Percentiles rank a stretch among this genome's conserved stretches.
Evolutionary conservation across 2,888 invertebrate species (phyloP).

Genomic region (Nebria salina): DNA sequence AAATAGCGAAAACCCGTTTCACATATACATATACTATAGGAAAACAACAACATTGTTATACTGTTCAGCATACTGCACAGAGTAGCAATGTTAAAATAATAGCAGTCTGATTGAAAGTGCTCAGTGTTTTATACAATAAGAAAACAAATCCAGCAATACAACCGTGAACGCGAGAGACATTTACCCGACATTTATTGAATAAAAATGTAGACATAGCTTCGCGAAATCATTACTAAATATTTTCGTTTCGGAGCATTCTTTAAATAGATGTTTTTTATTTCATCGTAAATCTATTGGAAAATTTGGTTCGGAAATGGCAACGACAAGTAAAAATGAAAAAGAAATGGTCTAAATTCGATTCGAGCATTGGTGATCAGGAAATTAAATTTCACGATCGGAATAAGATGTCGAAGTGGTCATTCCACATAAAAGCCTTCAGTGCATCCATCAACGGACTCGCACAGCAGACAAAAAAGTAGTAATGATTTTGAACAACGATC

Average conservation of each 20-base stretch:
- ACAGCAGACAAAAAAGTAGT: slow-evolving; percentile 25
- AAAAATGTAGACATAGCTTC: no score
- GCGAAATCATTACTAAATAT: no score
- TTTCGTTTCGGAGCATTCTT: no score
- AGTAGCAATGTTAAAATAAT: background rate
- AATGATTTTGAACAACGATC: slow-evolving; percentile 37
- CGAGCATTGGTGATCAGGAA: slow-evolving; percentile 29
- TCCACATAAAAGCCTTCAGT: slow-evolving; percentile 36
- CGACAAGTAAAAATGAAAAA: background rate
- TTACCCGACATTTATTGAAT: no score
- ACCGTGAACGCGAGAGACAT: no score
- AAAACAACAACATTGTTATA: slow-evolving; percentile 8
- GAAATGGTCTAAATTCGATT: slow-evolving; percentile 11
- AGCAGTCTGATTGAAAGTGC: background rate
- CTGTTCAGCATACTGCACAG: slow-evolving; percentile 17
- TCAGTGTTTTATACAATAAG: background rate
- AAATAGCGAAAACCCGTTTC: slow-evolving; percentile 9
- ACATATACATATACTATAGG: background rate
- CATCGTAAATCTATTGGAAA: no score
- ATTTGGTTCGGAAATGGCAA: no score
- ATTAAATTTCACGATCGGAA: slow-evolving; percentile 44
- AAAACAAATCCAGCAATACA: background rate
- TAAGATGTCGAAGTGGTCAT: slow-evolving; percentile 40
- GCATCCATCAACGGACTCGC: slow-evolving; percentile 38
- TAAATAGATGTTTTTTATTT: no score